Percentiles rank a stretch among this genome's conserved stretches.
Evolutionary conservation across 2,113 vertebrate species (phyloP).

Genomic region (Callionymus lyra): DNA sequence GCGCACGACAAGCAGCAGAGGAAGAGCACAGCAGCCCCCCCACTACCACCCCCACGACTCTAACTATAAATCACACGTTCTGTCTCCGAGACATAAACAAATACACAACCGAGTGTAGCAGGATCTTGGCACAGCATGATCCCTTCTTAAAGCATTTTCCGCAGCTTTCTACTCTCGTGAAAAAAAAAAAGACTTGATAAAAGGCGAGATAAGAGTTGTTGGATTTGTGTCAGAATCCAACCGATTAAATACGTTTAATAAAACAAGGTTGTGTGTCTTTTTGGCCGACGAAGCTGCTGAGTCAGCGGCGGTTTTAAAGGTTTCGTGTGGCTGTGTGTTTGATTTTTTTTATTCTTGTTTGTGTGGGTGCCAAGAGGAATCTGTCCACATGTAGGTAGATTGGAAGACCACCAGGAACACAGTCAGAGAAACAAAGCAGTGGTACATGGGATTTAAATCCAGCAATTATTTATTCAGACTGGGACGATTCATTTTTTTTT

Average conservation of each 20-base stretch:
- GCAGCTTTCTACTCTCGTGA: too few relatives aligned
- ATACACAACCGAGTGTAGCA: conserved; percentile 47
- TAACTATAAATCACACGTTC: conserved; percentile 62
- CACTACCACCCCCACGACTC: conserved; percentile 57
- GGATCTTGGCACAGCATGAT: conserved; percentile 54
- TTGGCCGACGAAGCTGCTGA: too few relatives aligned
- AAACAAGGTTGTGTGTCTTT: background rate
- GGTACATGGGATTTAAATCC: too few relatives aligned
- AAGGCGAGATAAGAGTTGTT: too few relatives aligned
- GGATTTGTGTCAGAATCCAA: too few relatives aligned
- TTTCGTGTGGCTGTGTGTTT: conserved; percentile 6
- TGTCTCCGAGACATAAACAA: conserved; percentile 63
- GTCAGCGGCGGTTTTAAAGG: too few relatives aligned
- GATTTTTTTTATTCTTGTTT: conserved; percentile 9
- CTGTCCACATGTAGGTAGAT: conserved; percentile 18
- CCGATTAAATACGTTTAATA: too few relatives aligned
- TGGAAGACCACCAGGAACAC: conserved; percentile 3
- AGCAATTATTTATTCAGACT: too few relatives aligned
- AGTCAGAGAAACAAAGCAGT: too few relatives aligned
- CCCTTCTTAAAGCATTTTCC: too few relatives aligned
- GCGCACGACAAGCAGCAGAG: conserved; percentile 60
- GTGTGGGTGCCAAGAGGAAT: conserved; percentile 33
- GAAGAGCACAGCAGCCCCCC: conserved; percentile 61
- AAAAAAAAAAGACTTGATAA: too few relatives aligned
- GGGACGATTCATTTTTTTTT: too few relatives aligned